Percentiles rank a stretch among this genome's conserved stretches.
phyloP scores from a whole-genome alignment of 2,113 vertebrate genomes.

The Tachysurus vachellii region DNA sequence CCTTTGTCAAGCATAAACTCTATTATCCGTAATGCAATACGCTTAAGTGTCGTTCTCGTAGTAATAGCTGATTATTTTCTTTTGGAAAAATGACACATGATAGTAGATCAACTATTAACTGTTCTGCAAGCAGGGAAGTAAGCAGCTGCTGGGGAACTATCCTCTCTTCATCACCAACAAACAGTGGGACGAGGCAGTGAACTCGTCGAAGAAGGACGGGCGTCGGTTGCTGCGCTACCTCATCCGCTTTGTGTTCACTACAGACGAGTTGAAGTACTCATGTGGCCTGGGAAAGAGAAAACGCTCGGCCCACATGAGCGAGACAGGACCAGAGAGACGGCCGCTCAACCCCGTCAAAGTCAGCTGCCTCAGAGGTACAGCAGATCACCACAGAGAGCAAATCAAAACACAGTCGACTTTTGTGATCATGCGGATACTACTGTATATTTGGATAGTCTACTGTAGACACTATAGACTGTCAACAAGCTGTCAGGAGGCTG shows the following conservation, averaged over 20 bases:
- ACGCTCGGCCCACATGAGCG: constrained; percentile 96
- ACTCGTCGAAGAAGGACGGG: constrained; percentile 98
- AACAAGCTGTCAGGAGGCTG: not conserved
- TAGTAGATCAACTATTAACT: not conserved
- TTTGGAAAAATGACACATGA: not conserved
- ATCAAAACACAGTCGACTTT: not conserved
- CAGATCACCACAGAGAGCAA: not conserved
- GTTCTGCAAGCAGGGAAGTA: constrained; percentile 82
- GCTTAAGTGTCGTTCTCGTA: not conserved
- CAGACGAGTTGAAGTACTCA: constrained; percentile 99
- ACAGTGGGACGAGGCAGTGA: constrained; percentile 99
- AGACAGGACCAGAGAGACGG: constrained; percentile 93
- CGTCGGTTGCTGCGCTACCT: constrained; percentile 94
- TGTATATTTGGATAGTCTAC: not conserved
- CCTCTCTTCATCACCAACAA: constrained; percentile 99
- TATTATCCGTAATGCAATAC: not conserved
- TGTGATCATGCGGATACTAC: not conserved
- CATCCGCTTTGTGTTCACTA: constrained; percentile 98
- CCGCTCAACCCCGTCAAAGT: constrained; percentile 99
- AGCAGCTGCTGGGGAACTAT: constrained; percentile 97
- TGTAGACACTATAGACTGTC: not conserved
- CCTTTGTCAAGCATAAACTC: not conserved
- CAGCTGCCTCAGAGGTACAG: constrained; percentile 98
- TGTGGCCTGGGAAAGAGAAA: constrained; percentile 99
- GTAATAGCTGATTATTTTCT: not conserved